phyloP scores from a whole-genome alignment of 2,797 vertebrate genomes.

The Sphenodon punctatus region DNA sequence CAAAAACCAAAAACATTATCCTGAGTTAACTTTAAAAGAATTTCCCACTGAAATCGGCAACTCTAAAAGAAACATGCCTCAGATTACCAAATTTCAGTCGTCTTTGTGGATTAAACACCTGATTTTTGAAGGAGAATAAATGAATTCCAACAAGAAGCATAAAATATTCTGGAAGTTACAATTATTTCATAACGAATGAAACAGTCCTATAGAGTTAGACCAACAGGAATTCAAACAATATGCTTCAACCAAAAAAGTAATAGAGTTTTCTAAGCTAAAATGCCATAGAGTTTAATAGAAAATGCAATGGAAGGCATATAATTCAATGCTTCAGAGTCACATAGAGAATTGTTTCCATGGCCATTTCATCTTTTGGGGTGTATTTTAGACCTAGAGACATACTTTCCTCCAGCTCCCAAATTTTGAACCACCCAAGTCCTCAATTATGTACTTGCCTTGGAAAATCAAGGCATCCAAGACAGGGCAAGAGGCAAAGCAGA shows the following conservation, averaged over 20 bases:
- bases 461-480: too few relatives aligned
- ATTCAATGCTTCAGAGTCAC: too few relatives aligned
- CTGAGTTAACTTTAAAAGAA: too few relatives aligned
- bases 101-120: not conserved
- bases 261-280: too few relatives aligned
- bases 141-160: not conserved
- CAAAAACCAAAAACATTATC: not conserved
- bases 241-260: not conserved
- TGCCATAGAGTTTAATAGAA: not conserved
- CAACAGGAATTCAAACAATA: not conserved
- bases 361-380: too few relatives aligned
- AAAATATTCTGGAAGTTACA: not conserved
- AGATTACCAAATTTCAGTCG: not conserved
- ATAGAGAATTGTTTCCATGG: too few relatives aligned
- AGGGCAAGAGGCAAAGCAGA: too few relatives aligned
- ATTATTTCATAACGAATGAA: not conserved
- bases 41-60: not conserved
- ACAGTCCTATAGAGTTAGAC: not conserved
- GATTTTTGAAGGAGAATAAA: not conserved
- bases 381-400: too few relatives aligned
- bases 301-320: too few relatives aligned
- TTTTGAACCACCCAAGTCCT: too few relatives aligned
- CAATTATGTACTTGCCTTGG: too few relatives aligned
- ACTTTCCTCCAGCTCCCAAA: too few relatives aligned
- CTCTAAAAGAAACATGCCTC: not conserved